Base-by-base conservation (phyloP, 2,797 vertebrate genomes). In the Antrozous pallidus region DNA sequence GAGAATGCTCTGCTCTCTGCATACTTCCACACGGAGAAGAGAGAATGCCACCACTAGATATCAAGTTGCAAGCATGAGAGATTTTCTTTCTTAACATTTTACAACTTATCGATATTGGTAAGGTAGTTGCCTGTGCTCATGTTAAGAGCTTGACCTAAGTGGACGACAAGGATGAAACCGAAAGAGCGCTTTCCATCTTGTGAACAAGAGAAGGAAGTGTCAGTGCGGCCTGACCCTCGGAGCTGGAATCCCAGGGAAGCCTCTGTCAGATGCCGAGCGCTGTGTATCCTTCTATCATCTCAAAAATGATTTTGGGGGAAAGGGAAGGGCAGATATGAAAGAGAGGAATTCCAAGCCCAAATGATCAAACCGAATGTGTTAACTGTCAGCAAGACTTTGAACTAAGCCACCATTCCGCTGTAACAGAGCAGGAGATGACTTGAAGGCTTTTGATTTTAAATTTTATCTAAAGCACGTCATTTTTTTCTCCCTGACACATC, bases 301-400 rank as follows among this genome's bases (percentile, higher is more conserved):
- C 93, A 71, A 84, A 95, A 95, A 95, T 83, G 86, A 86, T 45
- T 28, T 81, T 90, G 96, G 97, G 97, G 96, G 93, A 89, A 93
- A 94, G 91, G 95, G 96, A 96, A 65, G 95, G 97, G 93, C 82
- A 90, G 28, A 96, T 97, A 97, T 91, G 97, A 90, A 54, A 96
- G 96, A 96, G 93, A 95, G 94, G 96, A 97, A 81, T 65, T 96
- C 97, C 51, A 92, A 96, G 98, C 97, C 97, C 96, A 95, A 96
- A 98, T 98, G 98, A 98, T 98, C 98, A 98, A 98, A 98, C 98
- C 69, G 98, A 97, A 98, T 98, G 97, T 79, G 61, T 97, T 98
- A 98, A 97, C 80, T 98, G 97, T 94, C 85, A 90, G 97, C 80
- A 87, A 98, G 98, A 97, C 98, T 98, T 98, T 98, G 98, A 98